These are phyloP conservation scores for Lasioglossum oenotherae DNA, from an alignment of 2,888 invertebrate species.

Conservation along the genomic window DNA sequence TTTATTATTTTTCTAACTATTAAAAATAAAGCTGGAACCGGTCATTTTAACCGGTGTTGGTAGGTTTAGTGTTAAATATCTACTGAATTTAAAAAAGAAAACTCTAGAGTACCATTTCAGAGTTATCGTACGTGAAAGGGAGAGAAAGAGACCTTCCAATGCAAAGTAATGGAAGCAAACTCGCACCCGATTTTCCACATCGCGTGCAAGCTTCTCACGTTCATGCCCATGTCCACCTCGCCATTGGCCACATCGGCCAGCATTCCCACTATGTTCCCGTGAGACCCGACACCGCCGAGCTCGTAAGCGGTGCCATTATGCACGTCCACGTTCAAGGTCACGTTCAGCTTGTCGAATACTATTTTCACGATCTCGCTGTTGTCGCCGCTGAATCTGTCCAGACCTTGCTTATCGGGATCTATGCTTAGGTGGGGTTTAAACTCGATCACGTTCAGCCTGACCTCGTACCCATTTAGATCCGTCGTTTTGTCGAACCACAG, in stretches of 20 bases:
- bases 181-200: constrained; percentile 63
- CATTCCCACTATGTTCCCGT: constrained; percentile 60
- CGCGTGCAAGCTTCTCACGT: constrained; percentile 43
- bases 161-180: neutral
- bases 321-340: constrained; percentile 37
- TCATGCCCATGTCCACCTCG: constrained; percentile 66
- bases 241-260: constrained; percentile 59
- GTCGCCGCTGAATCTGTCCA: constrained; percentile 61
- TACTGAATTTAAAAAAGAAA: neutral
- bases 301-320: constrained; percentile 34
- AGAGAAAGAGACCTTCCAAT: rapidly evolving
- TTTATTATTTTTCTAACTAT: too few relatives aligned
- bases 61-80: neutral
- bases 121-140: neutral
- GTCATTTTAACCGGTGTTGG: too few relatives aligned
- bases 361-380: constrained; percentile 63
- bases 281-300: constrained; percentile 49
- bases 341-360: constrained; percentile 59
- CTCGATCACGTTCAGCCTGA: constrained; percentile 61
- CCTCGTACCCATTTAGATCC: constrained; percentile 57
- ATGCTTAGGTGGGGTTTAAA: constrained; percentile 56
- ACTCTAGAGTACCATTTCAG: neutral
- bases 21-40: too few relatives aligned
- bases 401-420: constrained; percentile 17
- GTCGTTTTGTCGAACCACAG: constrained; percentile 61